Evolutionary conservation across 2,797 vertebrate genomes (phyloP).

Genomic region (Oryzias sinensis): DNA sequence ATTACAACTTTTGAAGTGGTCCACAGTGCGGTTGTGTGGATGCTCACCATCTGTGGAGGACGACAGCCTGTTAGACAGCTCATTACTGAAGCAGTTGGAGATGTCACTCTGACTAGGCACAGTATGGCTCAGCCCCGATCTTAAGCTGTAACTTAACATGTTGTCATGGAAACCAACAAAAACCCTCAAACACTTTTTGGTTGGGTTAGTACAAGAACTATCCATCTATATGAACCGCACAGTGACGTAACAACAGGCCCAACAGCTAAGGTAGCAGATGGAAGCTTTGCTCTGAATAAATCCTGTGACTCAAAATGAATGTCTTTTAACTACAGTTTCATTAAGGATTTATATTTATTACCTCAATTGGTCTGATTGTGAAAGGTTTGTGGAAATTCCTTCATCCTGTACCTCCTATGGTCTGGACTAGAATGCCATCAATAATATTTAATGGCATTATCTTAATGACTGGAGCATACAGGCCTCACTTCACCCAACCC

Average conservation of each 20-base stretch:
- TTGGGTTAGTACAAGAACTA: conserved; percentile 20
- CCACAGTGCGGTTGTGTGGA: conserved; percentile 24
- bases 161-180: conserved; percentile 65
- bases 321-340: too few relatives aligned
- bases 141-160: conserved; percentile 60
- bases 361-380: neutral
- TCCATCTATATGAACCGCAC: conserved; percentile 26
- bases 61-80: conserved; percentile 64
- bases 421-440: too few relatives aligned
- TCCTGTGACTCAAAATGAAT: too few relatives aligned
- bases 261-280: conserved; percentile 20
- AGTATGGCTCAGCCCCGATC: conserved; percentile 57
- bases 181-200: conserved; percentile 49
- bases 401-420: too few relatives aligned
- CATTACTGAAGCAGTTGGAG: conserved; percentile 73
- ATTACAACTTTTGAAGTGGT: conserved; percentile 32
- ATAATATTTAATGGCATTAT: too few relatives aligned
- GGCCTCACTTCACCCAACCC: neutral
- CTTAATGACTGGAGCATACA: too few relatives aligned
- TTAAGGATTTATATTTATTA: neutral
- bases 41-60: conserved; percentile 58
- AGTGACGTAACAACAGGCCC: conserved; percentile 21
- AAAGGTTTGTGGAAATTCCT: too few relatives aligned
- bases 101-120: conserved; percentile 68
- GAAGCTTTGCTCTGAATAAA: neutral